Evolutionary conservation across 2,113 vertebrate genomes (phyloP).

Genomic region (Cinclus mexicanus): DNA sequence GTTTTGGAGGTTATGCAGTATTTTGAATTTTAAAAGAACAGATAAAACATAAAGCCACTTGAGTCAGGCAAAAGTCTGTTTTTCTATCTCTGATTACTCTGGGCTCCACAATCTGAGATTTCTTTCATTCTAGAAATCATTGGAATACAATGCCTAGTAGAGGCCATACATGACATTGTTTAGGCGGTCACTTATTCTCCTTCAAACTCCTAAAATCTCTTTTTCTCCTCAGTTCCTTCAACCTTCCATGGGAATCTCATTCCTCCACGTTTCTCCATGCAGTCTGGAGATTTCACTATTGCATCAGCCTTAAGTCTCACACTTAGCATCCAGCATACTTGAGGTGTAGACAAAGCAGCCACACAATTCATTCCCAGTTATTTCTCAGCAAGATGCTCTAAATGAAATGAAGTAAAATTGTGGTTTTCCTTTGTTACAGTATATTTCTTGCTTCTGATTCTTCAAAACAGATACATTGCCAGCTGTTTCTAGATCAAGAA

Average conservation of each 20-base stretch:
- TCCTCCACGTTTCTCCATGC: neutral
- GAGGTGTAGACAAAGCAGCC: neutral
- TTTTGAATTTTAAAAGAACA: neutral
- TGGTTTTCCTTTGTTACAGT: neutral
- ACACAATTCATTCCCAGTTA: neutral
- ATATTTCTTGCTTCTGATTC: neutral
- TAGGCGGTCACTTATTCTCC: neutral
- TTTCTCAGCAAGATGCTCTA: neutral
- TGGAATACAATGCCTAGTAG: neutral
- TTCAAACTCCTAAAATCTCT: neutral
- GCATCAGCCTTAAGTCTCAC: neutral
- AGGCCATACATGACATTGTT: neutral
- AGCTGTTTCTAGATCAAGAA: neutral
- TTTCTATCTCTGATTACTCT: neutral
- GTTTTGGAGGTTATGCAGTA: neutral
- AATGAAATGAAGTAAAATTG: neutral
- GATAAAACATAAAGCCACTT: neutral
- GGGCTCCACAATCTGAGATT: neutral
- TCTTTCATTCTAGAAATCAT: neutral
- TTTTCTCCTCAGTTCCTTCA: neutral
- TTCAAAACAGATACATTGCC: neutral
- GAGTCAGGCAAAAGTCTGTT: neutral
- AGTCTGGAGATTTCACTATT: neutral
- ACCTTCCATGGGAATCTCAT: neutral
- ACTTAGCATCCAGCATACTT: neutral